A percentile compares a stretch with the other conserved stretches of the same genome.
These are phyloP conservation scores for Bucorvus abyssinicus DNA, from an alignment of 2,797 vertebrate species.

Conservation along the genomic window DNA sequence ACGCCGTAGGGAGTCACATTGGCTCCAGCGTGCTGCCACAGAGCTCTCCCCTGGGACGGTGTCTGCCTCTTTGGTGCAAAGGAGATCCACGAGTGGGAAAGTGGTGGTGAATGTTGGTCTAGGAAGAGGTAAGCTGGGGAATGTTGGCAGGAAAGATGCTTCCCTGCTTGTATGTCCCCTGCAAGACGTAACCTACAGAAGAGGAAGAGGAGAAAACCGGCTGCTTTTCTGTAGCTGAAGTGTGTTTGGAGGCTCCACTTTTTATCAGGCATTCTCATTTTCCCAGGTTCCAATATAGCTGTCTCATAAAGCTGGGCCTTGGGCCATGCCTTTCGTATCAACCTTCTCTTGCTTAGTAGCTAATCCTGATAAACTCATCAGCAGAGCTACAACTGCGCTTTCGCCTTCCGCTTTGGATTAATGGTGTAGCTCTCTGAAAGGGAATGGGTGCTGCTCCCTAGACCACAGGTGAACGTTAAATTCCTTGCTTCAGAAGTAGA, in stretches of 20 bases:
- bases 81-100: not conserved
- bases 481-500: conserved; percentile 1
- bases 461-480: not conserved
- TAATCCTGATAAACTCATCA: conserved; percentile 40
- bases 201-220: not conserved
- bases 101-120: not conserved
- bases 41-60: not conserved
- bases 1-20: fast-evolving
- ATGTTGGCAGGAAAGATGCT: not conserved
- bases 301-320: conserved; percentile 41
- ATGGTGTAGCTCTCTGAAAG: not conserved
- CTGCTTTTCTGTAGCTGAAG: conserved; percentile 2
- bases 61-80: not conserved
- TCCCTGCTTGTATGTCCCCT: not conserved
- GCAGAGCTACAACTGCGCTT: conserved; percentile 6
- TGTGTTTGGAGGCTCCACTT: not conserved
- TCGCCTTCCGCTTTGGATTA: not conserved
- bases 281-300: conserved; percentile 10
- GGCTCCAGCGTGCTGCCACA: not conserved
- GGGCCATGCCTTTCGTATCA: conserved; percentile 16
- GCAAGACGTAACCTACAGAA: not conserved
- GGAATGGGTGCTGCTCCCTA: not conserved
- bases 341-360: conserved; percentile 14
- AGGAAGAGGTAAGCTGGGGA: not conserved
- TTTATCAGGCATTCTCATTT: conserved; percentile 27